phyloP scores from a whole-genome alignment of 1,140 invertebrate genomes.

The Brachionus koreanus region DNA sequence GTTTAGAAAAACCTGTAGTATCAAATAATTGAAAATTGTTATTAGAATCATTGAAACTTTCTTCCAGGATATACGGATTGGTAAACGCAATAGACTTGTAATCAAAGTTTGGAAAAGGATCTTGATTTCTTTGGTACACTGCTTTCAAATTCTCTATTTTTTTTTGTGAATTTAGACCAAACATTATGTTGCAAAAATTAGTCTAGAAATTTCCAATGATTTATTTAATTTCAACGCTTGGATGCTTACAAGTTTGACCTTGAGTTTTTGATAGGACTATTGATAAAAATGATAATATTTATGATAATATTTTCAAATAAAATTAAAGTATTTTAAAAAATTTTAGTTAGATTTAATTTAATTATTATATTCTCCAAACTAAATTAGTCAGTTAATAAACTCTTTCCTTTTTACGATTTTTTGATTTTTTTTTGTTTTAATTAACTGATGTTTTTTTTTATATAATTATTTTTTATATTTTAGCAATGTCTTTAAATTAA shows the following conservation, averaged over 20 bases:
- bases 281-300: too few species aligned
- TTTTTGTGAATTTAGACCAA: not conserved
- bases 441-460: too few species aligned
- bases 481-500: too few species aligned
- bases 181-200: not conserved
- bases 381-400: too few species aligned
- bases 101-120: not conserved
- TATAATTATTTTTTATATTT: too few species aligned
- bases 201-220: not conserved
- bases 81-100: not conserved
- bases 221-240: not conserved
- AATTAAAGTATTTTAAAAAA: too few species aligned
- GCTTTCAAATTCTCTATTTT: not conserved
- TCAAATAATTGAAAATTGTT: not conserved
- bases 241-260: not conserved
- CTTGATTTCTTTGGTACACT: not conserved
- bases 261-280: not conserved
- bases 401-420: too few species aligned
- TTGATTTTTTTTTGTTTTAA: too few species aligned
- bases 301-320: too few species aligned
- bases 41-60: not conserved
- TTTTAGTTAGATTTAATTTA: too few species aligned
- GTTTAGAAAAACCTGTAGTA: not conserved
- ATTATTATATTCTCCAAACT: too few species aligned
- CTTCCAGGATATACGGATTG: not conserved